Conservation (phyloP, 2,888 invertebrate species). For the Linnaemya tessellans region DNA sequence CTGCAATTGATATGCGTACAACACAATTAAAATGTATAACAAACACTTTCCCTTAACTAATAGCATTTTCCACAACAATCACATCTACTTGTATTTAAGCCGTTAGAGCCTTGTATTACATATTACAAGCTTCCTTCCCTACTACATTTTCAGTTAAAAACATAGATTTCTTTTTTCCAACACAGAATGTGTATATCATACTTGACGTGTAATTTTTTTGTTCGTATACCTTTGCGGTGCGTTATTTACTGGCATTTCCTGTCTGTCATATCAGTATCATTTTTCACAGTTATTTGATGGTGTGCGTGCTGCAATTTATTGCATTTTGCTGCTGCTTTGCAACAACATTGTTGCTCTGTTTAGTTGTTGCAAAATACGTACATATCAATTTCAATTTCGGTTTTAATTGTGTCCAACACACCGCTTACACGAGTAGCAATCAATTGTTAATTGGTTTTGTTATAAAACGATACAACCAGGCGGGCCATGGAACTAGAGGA, state of each 20-base stretch:
- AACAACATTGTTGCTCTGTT: not conserved
- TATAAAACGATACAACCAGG: not conserved
- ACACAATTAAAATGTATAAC: not conserved
- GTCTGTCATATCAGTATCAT: slow-evolving; percentile 58
- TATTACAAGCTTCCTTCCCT: not conserved
- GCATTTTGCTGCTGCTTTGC: slow-evolving; percentile 30
- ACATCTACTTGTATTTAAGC: too few species aligned
- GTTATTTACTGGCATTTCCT: slow-evolving; percentile 15
- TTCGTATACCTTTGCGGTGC: slow-evolving; percentile 26
- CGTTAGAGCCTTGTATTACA: not conserved
- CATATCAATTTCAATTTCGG: slow-evolving; percentile 52
- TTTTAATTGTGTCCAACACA: slow-evolving; percentile 15
- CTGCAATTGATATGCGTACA: not conserved
- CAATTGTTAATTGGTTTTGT: slow-evolving; percentile 48
- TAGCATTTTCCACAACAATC: not conserved
- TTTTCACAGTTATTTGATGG: slow-evolving; percentile 41
- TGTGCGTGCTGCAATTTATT: slow-evolving; percentile 55
- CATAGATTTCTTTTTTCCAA: not conserved
- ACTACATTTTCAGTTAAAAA: not conserved
- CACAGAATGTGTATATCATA: slow-evolving; percentile 4
- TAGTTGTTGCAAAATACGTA: slow-evolving; percentile 29
- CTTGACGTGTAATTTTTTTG: slow-evolving; percentile 31
- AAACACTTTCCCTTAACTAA: not conserved
- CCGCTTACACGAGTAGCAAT: slow-evolving; percentile 21
- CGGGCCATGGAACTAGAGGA: not conserved